A percentile compares a stretch with the other conserved stretches of the same genome.
These are phyloP conservation scores for Antechinus flavipes DNA, from an alignment of 2,113 vertebrate genomes.

Conservation along the genomic window DNA sequence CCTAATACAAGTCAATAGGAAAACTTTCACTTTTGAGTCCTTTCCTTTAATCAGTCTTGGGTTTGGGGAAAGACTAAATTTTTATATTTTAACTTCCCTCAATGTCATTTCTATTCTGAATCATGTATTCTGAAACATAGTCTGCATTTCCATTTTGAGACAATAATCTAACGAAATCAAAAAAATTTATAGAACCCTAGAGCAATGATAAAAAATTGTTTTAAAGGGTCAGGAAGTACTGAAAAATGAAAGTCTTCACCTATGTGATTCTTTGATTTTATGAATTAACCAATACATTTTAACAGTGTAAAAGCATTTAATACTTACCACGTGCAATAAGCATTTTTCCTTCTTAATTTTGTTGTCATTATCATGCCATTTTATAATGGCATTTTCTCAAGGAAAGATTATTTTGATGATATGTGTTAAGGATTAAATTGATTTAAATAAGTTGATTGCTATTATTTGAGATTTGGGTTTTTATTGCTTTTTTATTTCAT, in stretches of 20 bases:
- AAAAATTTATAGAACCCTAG: background rate
- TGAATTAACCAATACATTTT: background rate
- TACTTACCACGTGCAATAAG: background rate
- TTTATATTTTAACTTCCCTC: background rate
- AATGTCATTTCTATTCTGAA: constrained; percentile 25
- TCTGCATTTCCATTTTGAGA: constrained; percentile 18
- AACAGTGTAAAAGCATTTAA: background rate
- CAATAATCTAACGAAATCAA: constrained; percentile 22
- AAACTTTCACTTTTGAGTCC: background rate
- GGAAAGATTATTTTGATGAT: constrained; percentile 10
- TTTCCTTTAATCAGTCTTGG: constrained; percentile 11
- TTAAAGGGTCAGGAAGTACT: background rate
- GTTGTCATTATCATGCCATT: background rate
- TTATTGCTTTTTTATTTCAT: background rate
- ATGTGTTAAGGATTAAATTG: background rate
- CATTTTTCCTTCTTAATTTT: constrained; percentile 6
- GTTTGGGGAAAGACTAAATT: background rate
- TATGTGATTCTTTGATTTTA: background rate
- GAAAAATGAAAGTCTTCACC: background rate
- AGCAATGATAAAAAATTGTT: background rate
- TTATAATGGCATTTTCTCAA: background rate
- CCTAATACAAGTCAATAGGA: background rate
- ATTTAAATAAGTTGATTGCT: background rate
- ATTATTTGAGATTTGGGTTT: background rate
- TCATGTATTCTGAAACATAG: constrained; percentile 17